A percentile compares a stretch with the other conserved stretches of the same genome.
Conservation (phyloP, 23 tunicate genomes). For the Botrylloides violaceus region DNA sequence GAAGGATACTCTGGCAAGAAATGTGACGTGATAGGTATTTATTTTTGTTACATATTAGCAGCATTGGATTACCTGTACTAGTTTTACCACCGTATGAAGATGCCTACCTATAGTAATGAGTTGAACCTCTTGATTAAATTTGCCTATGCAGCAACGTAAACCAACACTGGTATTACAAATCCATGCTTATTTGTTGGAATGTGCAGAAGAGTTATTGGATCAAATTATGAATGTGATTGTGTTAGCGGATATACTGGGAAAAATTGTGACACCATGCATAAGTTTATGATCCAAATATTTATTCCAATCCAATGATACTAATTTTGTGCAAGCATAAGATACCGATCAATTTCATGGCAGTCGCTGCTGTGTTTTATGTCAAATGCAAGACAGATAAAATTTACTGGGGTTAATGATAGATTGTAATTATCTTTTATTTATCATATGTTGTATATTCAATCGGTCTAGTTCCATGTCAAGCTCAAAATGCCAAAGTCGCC, state of each 20-base stretch:
- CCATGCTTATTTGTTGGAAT: constrained; percentile 5
- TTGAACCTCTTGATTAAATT: no score
- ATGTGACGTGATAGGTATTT: neutral
- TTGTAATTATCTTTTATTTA: no score
- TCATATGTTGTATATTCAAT: no score
- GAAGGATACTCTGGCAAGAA: neutral
- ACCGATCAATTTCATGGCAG: neutral
- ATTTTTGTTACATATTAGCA: no score
- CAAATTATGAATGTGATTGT: neutral
- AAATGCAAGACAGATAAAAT: no score
- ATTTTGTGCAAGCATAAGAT: neutral
- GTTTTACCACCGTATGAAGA: no score
- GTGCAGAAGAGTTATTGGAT: neutral
- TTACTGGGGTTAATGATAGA: no score
- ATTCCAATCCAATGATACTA: neutral
- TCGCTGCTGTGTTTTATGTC: neutral
- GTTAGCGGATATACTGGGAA: neutral
- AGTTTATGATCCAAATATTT: neutral
- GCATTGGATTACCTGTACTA: no score
- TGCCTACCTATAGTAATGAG: no score
- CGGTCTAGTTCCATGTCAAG: no score
- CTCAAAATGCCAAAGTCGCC: neutral
- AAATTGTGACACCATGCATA: neutral
- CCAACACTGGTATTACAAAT: no score
- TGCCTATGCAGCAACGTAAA: no score